Percentiles rank a stretch among this genome's conserved stretches.
Conservation (phyloP, 2,888 invertebrate genomes). For the Dioctria linearis region DNA sequence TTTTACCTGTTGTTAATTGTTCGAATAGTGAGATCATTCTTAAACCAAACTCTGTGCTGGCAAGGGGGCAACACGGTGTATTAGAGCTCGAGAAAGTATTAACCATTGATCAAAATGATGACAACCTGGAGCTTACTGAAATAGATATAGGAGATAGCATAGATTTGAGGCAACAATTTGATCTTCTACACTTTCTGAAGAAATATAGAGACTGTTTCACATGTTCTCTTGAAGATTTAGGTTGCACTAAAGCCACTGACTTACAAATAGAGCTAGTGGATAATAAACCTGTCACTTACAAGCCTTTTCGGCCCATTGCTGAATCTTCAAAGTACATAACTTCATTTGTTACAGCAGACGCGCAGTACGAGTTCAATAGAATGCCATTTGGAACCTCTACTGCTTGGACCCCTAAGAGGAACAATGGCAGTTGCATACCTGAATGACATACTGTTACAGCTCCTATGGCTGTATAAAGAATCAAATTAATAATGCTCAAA, state of each 20-base stretch:
- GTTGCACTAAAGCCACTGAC: constrained; percentile 5
- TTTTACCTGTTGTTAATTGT: too few species aligned
- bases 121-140: neutral
- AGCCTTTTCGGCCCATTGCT: constrained; percentile 8
- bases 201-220: constrained; percentile 31
- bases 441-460: too few species aligned
- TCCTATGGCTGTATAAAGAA: too few species aligned
- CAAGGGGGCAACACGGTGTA: neutral
- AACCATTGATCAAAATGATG: neutral
- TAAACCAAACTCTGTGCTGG: constrained; percentile 7
- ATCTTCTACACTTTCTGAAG: neutral
- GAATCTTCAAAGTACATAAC: too few species aligned
- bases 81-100: neutral
- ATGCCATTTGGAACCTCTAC: too few species aligned
- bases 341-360: too few species aligned
- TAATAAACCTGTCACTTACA: neutral
- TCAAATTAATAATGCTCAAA: too few species aligned
- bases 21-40: too few species aligned
- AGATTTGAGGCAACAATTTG: too few species aligned
- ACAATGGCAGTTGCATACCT: too few species aligned
- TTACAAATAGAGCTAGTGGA: constrained; percentile 14
- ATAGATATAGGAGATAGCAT: neutral
- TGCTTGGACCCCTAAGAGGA: too few species aligned
- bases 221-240: neutral
- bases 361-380: too few species aligned